Percentiles rank a stretch among this genome's conserved stretches.
Evolutionary conservation across 1,140 invertebrate genomes (phyloP).

Genomic region (Caenorhabditis remanei): DNA sequence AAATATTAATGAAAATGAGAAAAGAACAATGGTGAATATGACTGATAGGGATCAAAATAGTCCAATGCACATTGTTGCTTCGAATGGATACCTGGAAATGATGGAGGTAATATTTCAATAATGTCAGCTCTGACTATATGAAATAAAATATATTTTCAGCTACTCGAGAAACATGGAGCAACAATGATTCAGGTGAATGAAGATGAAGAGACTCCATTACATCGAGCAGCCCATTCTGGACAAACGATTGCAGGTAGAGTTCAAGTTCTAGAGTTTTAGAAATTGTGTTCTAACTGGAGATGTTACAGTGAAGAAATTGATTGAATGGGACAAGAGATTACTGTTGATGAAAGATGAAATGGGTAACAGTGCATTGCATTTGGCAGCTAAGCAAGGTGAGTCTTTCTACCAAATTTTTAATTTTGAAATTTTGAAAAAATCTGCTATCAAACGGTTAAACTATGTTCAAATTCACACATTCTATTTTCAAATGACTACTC

Average conservation of each 20-base stretch:
- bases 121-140: background rate
- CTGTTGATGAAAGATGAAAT: constrained; percentile 59
- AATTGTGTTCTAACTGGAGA: background rate
- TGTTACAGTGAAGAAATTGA: constrained; percentile 44
- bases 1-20: constrained; percentile 13
- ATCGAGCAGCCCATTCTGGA: constrained; percentile 46
- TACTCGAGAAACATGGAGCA: constrained; percentile 49
- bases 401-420: background rate
- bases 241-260: constrained; percentile 47
- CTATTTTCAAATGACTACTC: background rate
- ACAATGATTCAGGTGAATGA: constrained; percentile 56
- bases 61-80: constrained; percentile 57
- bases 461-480: too few species aligned
- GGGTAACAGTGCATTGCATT: constrained; percentile 63
- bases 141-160: constrained; percentile 22
- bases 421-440: constrained; percentile 15
- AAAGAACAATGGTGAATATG: constrained; percentile 56
- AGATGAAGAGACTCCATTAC: constrained; percentile 59
- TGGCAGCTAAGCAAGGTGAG: constrained; percentile 54
- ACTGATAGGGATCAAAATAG: constrained; percentile 49
- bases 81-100: constrained; percentile 62
- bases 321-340: constrained; percentile 62
- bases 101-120: constrained; percentile 32
- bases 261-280: background rate
- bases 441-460: background rate